These are phyloP conservation scores for Ashinkailepas kermadecensis DNA, from an alignment of 2,888 invertebrate genomes.

Conservation along the genomic window DNA sequence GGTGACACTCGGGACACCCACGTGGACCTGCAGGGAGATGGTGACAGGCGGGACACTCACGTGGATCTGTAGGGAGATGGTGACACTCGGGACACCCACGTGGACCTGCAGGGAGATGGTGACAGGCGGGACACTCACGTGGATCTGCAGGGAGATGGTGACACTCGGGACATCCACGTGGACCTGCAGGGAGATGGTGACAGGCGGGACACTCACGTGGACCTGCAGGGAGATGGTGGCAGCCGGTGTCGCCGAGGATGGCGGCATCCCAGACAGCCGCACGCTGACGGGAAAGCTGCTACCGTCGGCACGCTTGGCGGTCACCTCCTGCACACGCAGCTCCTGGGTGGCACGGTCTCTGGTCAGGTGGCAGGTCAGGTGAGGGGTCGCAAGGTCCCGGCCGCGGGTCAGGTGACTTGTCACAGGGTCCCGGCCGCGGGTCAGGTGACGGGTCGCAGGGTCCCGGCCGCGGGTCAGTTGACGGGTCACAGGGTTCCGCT, in stretches of 20 bases:
- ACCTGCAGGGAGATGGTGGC: background rate
- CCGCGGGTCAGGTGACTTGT: background rate
- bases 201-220: background rate
- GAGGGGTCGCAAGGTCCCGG: no score
- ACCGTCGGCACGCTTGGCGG: background rate
- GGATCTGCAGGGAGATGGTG: no score
- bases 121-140: no score
- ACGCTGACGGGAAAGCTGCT: conserved; percentile 12
- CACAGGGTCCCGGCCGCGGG: background rate
- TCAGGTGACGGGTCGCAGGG: no score
- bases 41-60: no score
- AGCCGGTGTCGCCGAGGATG: background rate
- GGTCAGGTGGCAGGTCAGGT: background rate
- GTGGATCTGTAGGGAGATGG: no score
- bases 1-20: no score
- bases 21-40: no score
- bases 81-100: no score
- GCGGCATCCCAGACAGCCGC: background rate
- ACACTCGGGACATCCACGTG: no score
- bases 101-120: no score
- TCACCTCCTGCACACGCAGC: conserved; percentile 28
- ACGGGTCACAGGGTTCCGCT: background rate
- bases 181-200: no score
- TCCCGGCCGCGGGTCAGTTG: background rate
- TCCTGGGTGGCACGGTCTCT: conserved; percentile 17